Conservation (phyloP, 2,888 invertebrate species). For the Epinotia ramella region DNA sequence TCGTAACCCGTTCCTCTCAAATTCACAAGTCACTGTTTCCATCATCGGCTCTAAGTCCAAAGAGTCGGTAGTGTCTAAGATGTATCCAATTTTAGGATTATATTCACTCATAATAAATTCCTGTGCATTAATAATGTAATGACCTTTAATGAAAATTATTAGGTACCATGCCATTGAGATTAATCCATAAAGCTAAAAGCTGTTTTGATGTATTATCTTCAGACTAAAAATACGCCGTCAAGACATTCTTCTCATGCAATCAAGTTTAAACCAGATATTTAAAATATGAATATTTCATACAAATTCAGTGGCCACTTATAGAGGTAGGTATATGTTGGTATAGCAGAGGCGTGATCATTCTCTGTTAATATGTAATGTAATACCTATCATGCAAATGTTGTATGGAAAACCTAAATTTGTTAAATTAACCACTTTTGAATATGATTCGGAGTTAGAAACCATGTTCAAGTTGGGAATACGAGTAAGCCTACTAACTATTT, state of each 20-base stretch:
- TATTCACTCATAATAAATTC: constrained; percentile 66
- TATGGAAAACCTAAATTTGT: constrained; percentile 6
- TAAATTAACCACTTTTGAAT: constrained; percentile 9
- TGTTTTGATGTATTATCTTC: background rate
- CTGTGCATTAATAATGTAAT: constrained; percentile 76
- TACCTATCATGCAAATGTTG: constrained; percentile 36
- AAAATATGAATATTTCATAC: background rate
- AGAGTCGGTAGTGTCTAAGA: constrained; percentile 65
- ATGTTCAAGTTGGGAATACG: background rate
- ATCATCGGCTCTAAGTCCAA: constrained; percentile 56
- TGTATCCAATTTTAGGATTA: constrained; percentile 78
- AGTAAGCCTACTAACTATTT: background rate
- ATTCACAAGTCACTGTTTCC: constrained; percentile 63
- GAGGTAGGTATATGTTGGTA: background rate
- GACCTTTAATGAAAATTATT: constrained; percentile 48
- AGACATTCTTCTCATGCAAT: constrained; percentile 31
- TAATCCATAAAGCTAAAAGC: constrained; percentile 40
- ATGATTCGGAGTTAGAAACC: constrained; percentile 4
- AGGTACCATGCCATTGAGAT: constrained; percentile 32
- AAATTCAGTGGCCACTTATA: constrained; percentile 1
- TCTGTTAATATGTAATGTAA: constrained; percentile 38
- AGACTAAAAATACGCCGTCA: background rate
- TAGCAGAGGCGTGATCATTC: constrained; percentile 39
- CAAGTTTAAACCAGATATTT: constrained; percentile 1
- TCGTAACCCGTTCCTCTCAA: constrained; percentile 59